phyloP scores from a whole-genome alignment of 2,797 vertebrate genomes.

The Lepus oiostolus region DNA sequence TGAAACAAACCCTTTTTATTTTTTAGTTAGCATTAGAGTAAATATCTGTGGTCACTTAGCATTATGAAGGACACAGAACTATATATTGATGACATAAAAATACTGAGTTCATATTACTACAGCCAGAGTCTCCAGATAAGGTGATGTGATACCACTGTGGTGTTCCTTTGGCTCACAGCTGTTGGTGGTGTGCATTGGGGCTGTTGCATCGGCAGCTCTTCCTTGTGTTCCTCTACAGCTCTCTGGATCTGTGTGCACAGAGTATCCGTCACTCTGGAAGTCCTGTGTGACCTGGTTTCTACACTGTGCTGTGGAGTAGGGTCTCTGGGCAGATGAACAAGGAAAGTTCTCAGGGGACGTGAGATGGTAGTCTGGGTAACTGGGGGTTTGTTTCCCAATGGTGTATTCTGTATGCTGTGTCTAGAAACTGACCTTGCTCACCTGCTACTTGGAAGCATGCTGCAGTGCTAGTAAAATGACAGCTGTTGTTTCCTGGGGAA shows the following conservation, averaged over 20 bases:
- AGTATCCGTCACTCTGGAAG: neutral
- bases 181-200: neutral
- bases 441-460: neutral
- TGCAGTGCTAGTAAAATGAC: neutral
- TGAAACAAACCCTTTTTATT: constrained; percentile 36
- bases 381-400: neutral
- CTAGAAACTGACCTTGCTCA: neutral
- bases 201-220: neutral
- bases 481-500: neutral
- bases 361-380: neutral
- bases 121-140: neutral
- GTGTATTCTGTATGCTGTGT: neutral
- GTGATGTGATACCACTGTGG: neutral
- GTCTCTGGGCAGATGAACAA: neutral
- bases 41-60: neutral
- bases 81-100: neutral
- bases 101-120: neutral
- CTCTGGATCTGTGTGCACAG: neutral
- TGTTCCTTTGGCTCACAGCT: neutral
- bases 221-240: neutral
- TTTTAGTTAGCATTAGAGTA: constrained; percentile 10
- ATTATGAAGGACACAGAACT: constrained; percentile 1
- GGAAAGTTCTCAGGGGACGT: neutral
- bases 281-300: neutral
- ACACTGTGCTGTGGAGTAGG: neutral